Evolutionary conservation across 2,797 vertebrate genomes (phyloP).

Genomic region (Tokudaia tokunoshimensis): DNA sequence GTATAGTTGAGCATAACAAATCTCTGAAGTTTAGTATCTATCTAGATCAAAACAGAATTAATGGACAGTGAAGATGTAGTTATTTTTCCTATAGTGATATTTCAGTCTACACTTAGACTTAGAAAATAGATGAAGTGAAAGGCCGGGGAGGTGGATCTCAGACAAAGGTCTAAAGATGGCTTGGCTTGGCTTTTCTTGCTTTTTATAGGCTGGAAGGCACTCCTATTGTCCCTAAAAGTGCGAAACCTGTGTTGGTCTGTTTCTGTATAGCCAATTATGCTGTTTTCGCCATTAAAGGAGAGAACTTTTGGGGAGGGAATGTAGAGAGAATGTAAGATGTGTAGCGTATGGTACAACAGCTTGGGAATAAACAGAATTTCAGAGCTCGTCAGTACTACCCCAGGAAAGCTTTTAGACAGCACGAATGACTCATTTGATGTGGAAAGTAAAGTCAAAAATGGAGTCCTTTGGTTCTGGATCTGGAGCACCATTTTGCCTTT

Average conservation of each 20-base stretch:
- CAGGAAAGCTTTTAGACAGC: not conserved
- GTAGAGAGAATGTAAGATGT: not conserved
- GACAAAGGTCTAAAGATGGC: not conserved
- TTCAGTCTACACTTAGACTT: not conserved
- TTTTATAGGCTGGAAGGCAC: not conserved
- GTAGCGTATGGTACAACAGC: not conserved
- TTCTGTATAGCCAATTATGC: not conserved
- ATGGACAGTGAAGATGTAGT: not conserved
- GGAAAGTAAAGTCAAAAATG: not conserved
- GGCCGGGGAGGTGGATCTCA: not conserved
- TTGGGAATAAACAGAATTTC: not conserved
- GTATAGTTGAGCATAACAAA: too few relatives aligned
- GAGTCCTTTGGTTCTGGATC: not conserved
- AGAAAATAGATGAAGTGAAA: not conserved
- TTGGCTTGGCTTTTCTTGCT: not conserved
- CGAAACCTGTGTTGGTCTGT: not conserved
- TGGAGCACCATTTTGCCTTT: not conserved
- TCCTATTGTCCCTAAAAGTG: not conserved
- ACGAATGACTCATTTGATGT: not conserved
- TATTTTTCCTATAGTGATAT: not conserved
- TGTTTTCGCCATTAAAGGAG: not conserved
- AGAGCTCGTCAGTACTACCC: not conserved
- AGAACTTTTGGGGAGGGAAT: too few relatives aligned
- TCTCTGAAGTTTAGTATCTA: not conserved
- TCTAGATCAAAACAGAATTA: not conserved